Evolutionary conservation across 30 jellyfish, hydroid and myxozoan genomes (phyloP).

Genomic region (Nemopilema nomurai): DNA sequence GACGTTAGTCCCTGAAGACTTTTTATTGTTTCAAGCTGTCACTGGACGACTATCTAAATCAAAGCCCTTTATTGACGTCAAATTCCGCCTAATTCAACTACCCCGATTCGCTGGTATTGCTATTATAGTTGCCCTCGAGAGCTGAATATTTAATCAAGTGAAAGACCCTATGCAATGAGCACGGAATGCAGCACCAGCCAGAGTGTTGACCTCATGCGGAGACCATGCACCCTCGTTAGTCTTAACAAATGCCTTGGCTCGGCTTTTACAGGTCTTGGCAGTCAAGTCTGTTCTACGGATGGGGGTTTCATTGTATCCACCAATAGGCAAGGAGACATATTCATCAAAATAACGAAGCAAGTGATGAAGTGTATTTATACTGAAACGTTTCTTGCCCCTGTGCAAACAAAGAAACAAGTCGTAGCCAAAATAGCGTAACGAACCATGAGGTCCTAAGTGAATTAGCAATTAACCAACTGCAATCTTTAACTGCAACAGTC

Average conservation of each 20-base stretch:
- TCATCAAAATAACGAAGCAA: slow-evolving; percentile 4
- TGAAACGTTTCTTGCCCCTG: neutral
- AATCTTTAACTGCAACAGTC: too few relatives aligned
- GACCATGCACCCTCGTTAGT: slow-evolving; percentile 69
- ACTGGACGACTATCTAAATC: slow-evolving; percentile 40
- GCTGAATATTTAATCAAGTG: slow-evolving; percentile 57
- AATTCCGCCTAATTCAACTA: slow-evolving; percentile 20
- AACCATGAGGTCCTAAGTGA: too few relatives aligned
- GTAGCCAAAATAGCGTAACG: neutral
- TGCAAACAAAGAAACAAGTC: neutral
- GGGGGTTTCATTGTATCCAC: slow-evolving; percentile 37
- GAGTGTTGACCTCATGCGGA: slow-evolving; percentile 72
- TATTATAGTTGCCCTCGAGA: slow-evolving; percentile 70
- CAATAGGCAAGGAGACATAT: slow-evolving; percentile 26
- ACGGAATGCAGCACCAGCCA: slow-evolving; percentile 72
- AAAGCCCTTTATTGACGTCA: slow-evolving; percentile 14
- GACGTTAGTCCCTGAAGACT: slow-evolving; percentile 29
- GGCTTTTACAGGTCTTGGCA: slow-evolving; percentile 46
- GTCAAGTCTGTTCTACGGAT: slow-evolving; percentile 41
- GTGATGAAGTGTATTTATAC: neutral
- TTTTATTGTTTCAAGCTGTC: slow-evolving; percentile 27
- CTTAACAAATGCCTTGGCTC: slow-evolving; percentile 30
- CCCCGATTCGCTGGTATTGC: slow-evolving; percentile 61
- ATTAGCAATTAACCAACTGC: too few relatives aligned
- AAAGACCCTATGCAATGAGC: slow-evolving; percentile 70